Evolutionary conservation across 2,113 vertebrate species (phyloP).

Genomic region (Leptobrachium ailaonicum): DNA sequence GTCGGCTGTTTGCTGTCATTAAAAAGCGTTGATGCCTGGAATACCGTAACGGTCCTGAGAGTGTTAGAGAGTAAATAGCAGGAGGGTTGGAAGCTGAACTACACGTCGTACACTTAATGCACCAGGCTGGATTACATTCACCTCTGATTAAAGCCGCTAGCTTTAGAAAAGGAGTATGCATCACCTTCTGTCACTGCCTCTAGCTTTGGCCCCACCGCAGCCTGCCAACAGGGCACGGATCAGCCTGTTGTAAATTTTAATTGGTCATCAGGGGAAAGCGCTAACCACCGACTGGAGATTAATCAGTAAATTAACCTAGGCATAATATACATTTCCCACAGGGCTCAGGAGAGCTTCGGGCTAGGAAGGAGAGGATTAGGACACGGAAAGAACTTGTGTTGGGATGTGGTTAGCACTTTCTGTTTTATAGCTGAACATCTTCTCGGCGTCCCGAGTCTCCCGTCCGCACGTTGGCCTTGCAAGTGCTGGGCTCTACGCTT

Average conservation of each 20-base stretch:
- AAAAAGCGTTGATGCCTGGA: constrained; percentile 64
- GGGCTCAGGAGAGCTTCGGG: constrained; percentile 80
- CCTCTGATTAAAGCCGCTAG: constrained; percentile 72
- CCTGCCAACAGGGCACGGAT: constrained; percentile 88
- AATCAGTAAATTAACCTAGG: constrained; percentile 99
- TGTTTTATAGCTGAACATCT: constrained; percentile 73
- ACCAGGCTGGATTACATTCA: constrained; percentile 67
- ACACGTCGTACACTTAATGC: constrained; percentile 61
- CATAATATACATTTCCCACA: constrained; percentile 95
- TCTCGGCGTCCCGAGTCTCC: constrained; percentile 76
- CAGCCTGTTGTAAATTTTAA: constrained; percentile 99
- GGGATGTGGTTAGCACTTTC: constrained; percentile 70
- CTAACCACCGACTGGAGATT: constrained; percentile 99
- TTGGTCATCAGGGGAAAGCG: constrained; percentile 99
- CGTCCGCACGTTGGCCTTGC: constrained; percentile 47
- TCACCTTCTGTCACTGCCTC: constrained; percentile 92
- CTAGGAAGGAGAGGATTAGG: constrained; percentile 69
- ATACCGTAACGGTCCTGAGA: constrained; percentile 61
- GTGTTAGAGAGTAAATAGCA: constrained; percentile 69
- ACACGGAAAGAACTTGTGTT: constrained; percentile 67
- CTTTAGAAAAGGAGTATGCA: constrained; percentile 59
- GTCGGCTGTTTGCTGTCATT: constrained; percentile 71
- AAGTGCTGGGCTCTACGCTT: too few relatives aligned
- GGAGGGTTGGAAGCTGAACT: constrained; percentile 60
- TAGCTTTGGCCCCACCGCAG: constrained; percentile 84